A percentile compares a stretch with the other conserved stretches of the same genome.
Conservation (phyloP, 2,888 invertebrate species). For the Acanthacorydalis orientalis region DNA sequence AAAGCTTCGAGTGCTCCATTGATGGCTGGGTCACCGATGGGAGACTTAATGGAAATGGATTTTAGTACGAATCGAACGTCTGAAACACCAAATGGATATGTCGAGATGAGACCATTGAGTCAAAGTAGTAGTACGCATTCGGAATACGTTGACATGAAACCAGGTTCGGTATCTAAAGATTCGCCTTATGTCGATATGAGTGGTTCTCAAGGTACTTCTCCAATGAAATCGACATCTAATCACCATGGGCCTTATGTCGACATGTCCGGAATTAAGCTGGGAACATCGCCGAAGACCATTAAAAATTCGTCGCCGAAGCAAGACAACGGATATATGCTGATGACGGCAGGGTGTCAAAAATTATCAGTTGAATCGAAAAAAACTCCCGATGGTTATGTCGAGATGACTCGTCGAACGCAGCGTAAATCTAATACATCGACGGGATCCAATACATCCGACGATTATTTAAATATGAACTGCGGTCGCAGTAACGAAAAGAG, state of each 20-base stretch:
- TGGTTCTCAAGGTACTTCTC: slow-evolving; percentile 20
- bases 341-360: slow-evolving; percentile 23
- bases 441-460: slow-evolving; percentile 24
- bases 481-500: slow-evolving; percentile 17
- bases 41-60: slow-evolving; percentile 72
- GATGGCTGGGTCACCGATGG: slow-evolving; percentile 39
- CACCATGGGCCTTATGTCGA: slow-evolving; percentile 18
- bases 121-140: slow-evolving; percentile 12
- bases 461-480: slow-evolving; percentile 36
- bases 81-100: slow-evolving; percentile 17
- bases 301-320: slow-evolving; percentile 19
- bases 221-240: slow-evolving; percentile 12
- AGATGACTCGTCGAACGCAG: slow-evolving; percentile 35
- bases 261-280: slow-evolving; percentile 23
- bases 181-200: slow-evolving; percentile 33
- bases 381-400: slow-evolving; percentile 44
- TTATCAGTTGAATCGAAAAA: slow-evolving; percentile 23
- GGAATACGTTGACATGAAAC: slow-evolving; percentile 16
- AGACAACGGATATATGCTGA: slow-evolving; percentile 24
- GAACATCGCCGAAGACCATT: slow-evolving; percentile 7
- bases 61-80: slow-evolving; percentile 26
- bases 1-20: slow-evolving; percentile 57
- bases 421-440: slow-evolving; percentile 13
- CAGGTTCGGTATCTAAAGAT: slow-evolving; percentile 22
- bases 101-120: slow-evolving; percentile 27